phyloP scores from a whole-genome alignment of 1,140 invertebrate genomes.

The Bombus superbus region DNA sequence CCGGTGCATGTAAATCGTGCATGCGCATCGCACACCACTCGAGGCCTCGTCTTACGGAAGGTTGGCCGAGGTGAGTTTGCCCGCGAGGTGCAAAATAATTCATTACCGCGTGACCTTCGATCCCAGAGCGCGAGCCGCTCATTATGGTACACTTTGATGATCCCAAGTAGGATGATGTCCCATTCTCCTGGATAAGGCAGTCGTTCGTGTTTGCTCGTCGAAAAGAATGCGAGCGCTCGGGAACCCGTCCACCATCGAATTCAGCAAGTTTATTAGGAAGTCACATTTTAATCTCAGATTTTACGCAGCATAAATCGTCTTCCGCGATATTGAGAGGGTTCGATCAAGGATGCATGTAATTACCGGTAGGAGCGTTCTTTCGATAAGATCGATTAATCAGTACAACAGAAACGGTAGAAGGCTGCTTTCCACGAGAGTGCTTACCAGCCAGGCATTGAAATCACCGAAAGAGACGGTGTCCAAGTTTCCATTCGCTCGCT shows the following conservation, averaged over 20 bases:
- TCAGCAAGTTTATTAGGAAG: too few relatives aligned
- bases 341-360: too few relatives aligned
- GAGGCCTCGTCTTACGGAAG: constrained; percentile 57
- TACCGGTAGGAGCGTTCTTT: too few relatives aligned
- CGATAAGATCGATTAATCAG: too few relatives aligned
- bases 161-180: constrained; percentile 60
- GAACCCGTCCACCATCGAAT: too few relatives aligned
- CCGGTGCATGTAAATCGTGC: constrained; percentile 48
- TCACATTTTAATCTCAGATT: too few relatives aligned
- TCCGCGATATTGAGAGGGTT: not conserved
- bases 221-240: too few relatives aligned
- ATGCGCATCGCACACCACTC: constrained; percentile 33
- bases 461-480: not conserved
- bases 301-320: too few relatives aligned
- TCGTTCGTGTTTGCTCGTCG: not conserved
- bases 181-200: not conserved
- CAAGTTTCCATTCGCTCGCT: too few relatives aligned
- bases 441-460: not conserved
- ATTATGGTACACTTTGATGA: constrained; percentile 76
- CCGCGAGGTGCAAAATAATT: constrained; percentile 81
- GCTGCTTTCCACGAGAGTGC: not conserved
- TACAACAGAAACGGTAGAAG: too few relatives aligned
- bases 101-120: constrained; percentile 79
- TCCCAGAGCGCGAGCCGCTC: constrained; percentile 78
- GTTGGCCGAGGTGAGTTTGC: constrained; percentile 62